Evolutionary conservation across 2,888 invertebrate species (phyloP).

Genomic region (Imbricaverruca yamaguchii): DNA sequence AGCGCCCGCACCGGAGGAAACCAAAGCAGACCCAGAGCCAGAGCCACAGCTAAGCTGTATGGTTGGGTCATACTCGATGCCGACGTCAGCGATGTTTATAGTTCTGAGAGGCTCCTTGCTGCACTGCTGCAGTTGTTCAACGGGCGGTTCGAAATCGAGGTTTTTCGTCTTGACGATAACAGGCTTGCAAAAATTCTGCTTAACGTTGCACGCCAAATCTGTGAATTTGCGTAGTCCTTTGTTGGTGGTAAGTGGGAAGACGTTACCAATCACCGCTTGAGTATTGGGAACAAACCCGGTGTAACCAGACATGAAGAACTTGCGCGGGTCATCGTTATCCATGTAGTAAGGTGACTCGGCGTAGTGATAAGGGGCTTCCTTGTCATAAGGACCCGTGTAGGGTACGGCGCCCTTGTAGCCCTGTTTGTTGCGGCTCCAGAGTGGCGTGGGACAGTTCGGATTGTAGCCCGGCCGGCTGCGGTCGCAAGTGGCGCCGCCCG

Average conservation of each 20-base stretch:
- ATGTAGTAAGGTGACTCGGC: conserved; percentile 56
- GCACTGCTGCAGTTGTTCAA: conserved; percentile 41
- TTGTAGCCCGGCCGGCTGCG: background rate
- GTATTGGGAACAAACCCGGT: conserved; percentile 60
- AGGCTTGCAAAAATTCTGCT: conserved; percentile 68
- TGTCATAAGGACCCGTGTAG: conserved; percentile 54
- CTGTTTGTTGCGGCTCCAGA: conserved; percentile 40
- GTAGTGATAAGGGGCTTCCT: conserved; percentile 48
- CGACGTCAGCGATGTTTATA: background rate
- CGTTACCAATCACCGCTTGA: conserved; percentile 55
- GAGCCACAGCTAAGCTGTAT: background rate
- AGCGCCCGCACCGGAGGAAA: too few species aligned
- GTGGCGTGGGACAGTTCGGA: background rate
- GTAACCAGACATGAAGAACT: conserved; percentile 56
- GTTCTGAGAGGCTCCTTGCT: background rate
- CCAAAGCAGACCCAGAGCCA: background rate
- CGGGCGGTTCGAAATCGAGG: conserved; percentile 47
- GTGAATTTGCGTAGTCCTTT: conserved; percentile 67
- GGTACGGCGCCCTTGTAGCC: conserved; percentile 52
- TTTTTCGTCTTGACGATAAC: conserved; percentile 42
- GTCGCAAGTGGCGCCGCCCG: background rate
- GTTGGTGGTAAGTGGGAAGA: conserved; percentile 57
- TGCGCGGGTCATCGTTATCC: conserved; percentile 54
- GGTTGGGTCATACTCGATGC: conserved; percentile 14
- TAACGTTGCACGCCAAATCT: conserved; percentile 60